Conservation (phyloP, 64 coral and sea anemone genomes). For the Catalaphyllia jardinei region DNA sequence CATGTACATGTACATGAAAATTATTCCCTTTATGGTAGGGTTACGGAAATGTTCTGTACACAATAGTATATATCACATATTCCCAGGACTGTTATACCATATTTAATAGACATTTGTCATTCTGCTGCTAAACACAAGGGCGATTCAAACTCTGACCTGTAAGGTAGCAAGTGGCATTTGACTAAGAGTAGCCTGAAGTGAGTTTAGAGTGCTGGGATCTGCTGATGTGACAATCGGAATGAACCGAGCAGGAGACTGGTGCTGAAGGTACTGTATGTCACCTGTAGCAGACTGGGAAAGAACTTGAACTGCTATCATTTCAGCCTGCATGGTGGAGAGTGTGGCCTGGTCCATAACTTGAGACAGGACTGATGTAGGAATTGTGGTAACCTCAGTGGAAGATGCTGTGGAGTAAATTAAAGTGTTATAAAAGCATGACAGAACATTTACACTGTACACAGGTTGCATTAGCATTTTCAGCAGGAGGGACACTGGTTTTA, state of each 20-base stretch:
- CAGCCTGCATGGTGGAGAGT: conserved; percentile 95
- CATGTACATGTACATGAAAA: too few relatives aligned
- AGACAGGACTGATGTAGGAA: conserved; percentile 84
- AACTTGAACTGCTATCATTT: conserved; percentile 99
- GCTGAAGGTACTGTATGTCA: conserved; percentile 93
- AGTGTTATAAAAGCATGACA: not conserved
- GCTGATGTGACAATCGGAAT: conserved; percentile 83
- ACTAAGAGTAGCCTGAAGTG: conserved; percentile 81
- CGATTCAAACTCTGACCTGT: conserved; percentile 48
- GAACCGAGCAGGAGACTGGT: conserved; percentile 80
- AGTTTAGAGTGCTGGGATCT: conserved; percentile 67
- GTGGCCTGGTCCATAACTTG: conserved; percentile 97
- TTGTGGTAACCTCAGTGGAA: conserved; percentile 76
- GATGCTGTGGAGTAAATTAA: conserved; percentile 18
- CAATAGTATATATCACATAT: too few relatives aligned
- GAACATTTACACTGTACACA: too few relatives aligned
- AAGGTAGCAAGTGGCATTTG: conserved; percentile 86
- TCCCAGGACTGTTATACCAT: too few relatives aligned
- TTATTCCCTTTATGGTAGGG: too few relatives aligned
- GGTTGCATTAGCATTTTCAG: too few relatives aligned
- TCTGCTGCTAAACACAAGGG: not conserved
- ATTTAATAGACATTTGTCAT: too few relatives aligned
- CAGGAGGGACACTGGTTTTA: too few relatives aligned
- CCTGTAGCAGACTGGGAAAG: conserved; percentile 96
- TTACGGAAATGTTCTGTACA: too few relatives aligned